A percentile compares a stretch with the other conserved stretches of the same genome.
Conservation (phyloP, 2,888 invertebrate genomes). For the Falcaria lacertinaria region DNA sequence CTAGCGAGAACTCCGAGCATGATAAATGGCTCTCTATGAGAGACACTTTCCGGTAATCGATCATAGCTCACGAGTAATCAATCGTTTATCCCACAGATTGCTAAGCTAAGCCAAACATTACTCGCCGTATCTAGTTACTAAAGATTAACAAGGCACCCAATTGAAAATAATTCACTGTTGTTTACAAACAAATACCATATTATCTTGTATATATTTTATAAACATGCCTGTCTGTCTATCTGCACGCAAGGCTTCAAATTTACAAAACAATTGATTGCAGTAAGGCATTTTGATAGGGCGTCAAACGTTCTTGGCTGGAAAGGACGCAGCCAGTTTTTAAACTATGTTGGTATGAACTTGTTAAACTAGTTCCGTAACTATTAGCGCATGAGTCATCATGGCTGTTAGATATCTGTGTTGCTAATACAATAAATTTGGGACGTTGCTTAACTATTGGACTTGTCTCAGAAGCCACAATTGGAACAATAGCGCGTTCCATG, state of each 20-base stretch:
- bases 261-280: neutral
- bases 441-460: slow-evolving; percentile 33
- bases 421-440: slow-evolving; percentile 26
- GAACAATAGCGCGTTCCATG: slow-evolving; percentile 25
- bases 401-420: slow-evolving; percentile 23
- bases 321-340: neutral
- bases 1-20: slow-evolving; percentile 10
- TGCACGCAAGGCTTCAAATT: neutral
- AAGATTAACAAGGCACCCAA: no score
- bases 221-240: no score
- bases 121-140: no score
- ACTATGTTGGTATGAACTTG: neutral
- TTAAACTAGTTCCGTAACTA: slow-evolving; percentile 19
- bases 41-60: slow-evolving; percentile 15
- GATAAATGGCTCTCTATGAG: slow-evolving; percentile 10
- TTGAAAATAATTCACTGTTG: no score
- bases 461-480: slow-evolving; percentile 30
- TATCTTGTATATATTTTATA: no score
- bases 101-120: neutral
- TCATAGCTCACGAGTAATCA: slow-evolving; percentile 20
- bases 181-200: no score
- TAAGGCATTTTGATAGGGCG: no score
- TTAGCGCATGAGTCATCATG: slow-evolving; percentile 31
- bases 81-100: slow-evolving; percentile 11
- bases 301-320: no score